These are phyloP conservation scores for Lophius piscatorius DNA, from an alignment of 2,113 vertebrate genomes.

Conservation along the genomic window DNA sequence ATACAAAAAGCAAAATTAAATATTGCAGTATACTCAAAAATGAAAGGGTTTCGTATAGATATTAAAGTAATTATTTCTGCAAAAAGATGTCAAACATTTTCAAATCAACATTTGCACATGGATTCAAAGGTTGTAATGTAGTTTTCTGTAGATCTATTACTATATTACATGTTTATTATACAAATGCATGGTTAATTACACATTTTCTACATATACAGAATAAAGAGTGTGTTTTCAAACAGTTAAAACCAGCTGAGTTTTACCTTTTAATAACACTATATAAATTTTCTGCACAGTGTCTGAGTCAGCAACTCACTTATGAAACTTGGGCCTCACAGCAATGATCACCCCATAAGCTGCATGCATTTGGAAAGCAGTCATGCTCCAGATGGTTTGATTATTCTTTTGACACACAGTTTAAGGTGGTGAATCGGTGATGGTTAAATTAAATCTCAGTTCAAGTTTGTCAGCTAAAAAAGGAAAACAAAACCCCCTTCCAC, in stretches of 20 bases:
- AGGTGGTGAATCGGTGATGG: background rate
- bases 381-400: background rate
- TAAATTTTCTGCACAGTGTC: background rate
- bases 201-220: too few species aligned
- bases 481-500: constrained; percentile 23
- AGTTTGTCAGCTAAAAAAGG: background rate
- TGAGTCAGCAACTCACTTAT: background rate
- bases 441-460: background rate
- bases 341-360: constrained; percentile 1
- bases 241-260: background rate
- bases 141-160: too few species aligned
- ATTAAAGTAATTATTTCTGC: too few species aligned
- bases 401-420: background rate
- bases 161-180: too few species aligned
- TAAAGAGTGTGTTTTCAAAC: too few species aligned
- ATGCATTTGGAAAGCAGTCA: background rate
- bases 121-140: too few species aligned
- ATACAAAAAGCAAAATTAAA: too few species aligned
- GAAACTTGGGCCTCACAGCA: background rate
- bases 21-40: too few species aligned
- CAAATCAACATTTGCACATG: too few species aligned
- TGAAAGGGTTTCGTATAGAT: too few species aligned
- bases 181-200: too few species aligned
- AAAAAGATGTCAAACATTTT: too few species aligned
- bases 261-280: background rate